Evolutionary conservation across 1,140 invertebrate species (phyloP).

Genomic region (Pachyrhynchus sulphureomaculatus): DNA sequence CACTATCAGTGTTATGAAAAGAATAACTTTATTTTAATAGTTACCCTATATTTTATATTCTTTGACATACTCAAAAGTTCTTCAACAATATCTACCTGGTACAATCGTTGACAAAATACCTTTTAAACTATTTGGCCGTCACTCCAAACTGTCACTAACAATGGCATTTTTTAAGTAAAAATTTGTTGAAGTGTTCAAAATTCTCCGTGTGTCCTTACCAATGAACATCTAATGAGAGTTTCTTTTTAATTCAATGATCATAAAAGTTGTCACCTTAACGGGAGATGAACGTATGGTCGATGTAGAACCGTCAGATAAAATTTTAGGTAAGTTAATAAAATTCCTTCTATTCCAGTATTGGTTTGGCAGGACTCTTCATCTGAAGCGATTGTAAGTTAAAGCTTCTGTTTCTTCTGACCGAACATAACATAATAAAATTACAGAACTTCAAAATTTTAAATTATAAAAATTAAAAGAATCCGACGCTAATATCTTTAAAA

Average conservation of each 20-base stretch:
- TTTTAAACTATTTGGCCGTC: neutral
- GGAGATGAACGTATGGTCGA: constrained; percentile 44
- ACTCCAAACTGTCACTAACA: neutral
- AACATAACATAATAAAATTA: too few species aligned
- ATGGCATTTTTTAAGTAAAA: neutral
- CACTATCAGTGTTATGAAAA: too few species aligned
- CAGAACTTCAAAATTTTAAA: too few species aligned
- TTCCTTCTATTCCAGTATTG: neutral
- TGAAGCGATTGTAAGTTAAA: too few species aligned
- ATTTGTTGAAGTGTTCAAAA: neutral
- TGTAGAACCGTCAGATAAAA: constrained; percentile 43
- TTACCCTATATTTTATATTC: too few species aligned
- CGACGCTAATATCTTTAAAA: too few species aligned
- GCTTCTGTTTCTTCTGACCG: too few species aligned
- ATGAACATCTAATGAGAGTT: neutral
- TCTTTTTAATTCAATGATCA: constrained; percentile 34
- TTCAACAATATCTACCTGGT: too few species aligned
- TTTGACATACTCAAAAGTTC: too few species aligned
- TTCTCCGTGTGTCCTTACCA: neutral
- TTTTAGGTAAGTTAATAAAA: constrained; percentile 22
- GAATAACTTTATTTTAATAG: too few species aligned
- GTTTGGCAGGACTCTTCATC: neutral
- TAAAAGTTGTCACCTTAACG: constrained; percentile 44
- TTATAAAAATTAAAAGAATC: too few species aligned
- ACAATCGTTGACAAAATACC: neutral